Evolutionary conservation across 2,113 vertebrate genomes (phyloP).

Genomic region (Aphelocoma coerulescens): DNA sequence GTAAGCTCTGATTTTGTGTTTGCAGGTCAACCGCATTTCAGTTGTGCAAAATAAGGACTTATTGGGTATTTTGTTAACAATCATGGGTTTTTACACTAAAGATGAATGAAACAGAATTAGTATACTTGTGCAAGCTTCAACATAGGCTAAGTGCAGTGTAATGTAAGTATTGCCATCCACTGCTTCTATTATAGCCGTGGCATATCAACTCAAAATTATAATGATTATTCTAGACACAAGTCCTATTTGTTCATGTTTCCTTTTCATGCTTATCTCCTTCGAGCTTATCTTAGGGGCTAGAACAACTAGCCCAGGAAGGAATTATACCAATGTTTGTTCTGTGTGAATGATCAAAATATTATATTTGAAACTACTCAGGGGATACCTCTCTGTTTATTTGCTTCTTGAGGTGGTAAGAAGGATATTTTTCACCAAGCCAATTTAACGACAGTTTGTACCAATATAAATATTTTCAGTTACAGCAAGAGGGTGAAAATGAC

Average conservation of each 20-base stretch:
- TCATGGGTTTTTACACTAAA: neutral
- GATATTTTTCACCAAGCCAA: neutral
- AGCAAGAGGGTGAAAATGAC: neutral
- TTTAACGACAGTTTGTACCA: neutral
- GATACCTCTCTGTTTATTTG: neutral
- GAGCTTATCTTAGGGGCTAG: neutral
- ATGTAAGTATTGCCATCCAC: neutral
- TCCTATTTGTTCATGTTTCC: neutral
- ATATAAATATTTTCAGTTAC: neutral
- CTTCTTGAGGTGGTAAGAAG: neutral
- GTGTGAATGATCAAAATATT: neutral
- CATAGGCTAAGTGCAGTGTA: neutral
- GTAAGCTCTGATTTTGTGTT: neutral
- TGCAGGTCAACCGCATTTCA: neutral
- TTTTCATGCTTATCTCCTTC: neutral
- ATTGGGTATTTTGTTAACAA: neutral
- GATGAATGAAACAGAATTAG: neutral
- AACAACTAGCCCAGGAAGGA: neutral
- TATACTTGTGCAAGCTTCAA: neutral
- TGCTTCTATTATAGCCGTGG: neutral
- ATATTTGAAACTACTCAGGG: neutral
- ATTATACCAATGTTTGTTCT: neutral
- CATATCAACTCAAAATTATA: neutral
- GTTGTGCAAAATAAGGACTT: neutral
- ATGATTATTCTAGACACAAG: neutral